Evolutionary conservation across 2,888 invertebrate genomes (phyloP).

Genomic region (Sarcophaga rosellei): DNA sequence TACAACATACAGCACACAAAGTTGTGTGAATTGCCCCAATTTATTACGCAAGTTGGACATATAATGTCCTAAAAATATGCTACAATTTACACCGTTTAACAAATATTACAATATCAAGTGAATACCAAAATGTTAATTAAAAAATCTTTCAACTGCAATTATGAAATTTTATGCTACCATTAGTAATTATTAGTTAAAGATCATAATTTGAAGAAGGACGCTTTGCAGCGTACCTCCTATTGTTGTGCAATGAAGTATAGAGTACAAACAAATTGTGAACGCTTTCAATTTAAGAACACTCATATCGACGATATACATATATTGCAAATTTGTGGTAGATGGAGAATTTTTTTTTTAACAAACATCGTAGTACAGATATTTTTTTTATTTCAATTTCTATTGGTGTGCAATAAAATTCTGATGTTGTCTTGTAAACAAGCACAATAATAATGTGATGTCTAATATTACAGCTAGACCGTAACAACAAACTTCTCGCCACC

Average conservation of each 20-base stretch:
- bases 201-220: too few species aligned
- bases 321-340: background rate
- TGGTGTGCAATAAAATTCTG: conserved; percentile 65
- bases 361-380: conserved; percentile 37
- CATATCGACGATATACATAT: conserved; percentile 1
- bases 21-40: too few species aligned
- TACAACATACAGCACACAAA: too few species aligned
- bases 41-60: too few species aligned
- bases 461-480: background rate
- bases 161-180: too few species aligned
- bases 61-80: background rate
- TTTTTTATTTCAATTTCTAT: conserved; percentile 58
- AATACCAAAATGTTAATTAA: too few species aligned
- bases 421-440: conserved; percentile 59
- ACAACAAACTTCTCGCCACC: background rate
- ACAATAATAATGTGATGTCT: conserved; percentile 59
- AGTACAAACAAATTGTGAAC: background rate
- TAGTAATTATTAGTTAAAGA: too few species aligned
- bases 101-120: background rate
- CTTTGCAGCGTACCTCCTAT: background rate
- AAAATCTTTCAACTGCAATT: too few species aligned
- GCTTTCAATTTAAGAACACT: background rate
- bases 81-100: background rate
- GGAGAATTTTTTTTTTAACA: conserved; percentile 32
- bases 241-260: background rate